These are phyloP conservation scores for Pachypeltis micranthus DNA, from an alignment of 1,140 invertebrate genomes.

Conservation along the genomic window DNA sequence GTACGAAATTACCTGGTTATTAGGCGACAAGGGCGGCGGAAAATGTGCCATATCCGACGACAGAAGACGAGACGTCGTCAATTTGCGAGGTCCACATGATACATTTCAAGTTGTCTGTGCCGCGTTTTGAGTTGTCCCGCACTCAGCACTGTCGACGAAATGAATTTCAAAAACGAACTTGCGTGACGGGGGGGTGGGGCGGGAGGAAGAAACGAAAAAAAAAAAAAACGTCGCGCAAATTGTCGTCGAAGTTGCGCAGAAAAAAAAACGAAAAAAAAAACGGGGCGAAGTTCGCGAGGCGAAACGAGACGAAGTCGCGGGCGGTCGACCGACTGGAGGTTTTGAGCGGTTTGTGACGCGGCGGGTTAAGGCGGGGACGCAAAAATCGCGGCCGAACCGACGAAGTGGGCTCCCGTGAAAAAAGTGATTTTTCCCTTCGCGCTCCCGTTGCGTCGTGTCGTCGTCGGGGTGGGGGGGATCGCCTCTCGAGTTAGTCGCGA, in stretches of 20 bases:
- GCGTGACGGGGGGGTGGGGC: too few species aligned
- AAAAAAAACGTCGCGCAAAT: too few species aligned
- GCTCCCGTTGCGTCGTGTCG: background rate
- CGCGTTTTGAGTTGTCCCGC: too few species aligned
- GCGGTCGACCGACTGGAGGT: background rate
- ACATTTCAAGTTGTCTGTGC: background rate
- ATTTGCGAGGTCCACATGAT: constrained; percentile 5
- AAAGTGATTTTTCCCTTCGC: constrained; percentile 7
- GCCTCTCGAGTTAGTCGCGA: background rate
- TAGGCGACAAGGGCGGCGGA: constrained; percentile 7
- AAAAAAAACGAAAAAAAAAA: too few species aligned
- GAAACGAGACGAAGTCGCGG: background rate
- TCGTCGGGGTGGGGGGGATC: background rate
- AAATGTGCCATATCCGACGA: constrained; percentile 1
- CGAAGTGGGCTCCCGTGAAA: constrained; percentile 7
- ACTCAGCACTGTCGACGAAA: too few species aligned
- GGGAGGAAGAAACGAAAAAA: too few species aligned
- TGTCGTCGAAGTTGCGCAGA: too few species aligned
- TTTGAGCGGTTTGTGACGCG: background rate
- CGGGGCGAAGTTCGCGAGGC: background rate
- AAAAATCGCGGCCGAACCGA: constrained; percentile 5
- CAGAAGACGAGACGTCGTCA: background rate
- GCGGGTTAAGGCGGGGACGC: background rate
- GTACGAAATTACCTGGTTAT: constrained; percentile 11
- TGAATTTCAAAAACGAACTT: too few species aligned